Percentiles rank a stretch among this genome's conserved stretches.
Conservation (phyloP, 2,888 invertebrate species). For the Microplitis manilae region DNA sequence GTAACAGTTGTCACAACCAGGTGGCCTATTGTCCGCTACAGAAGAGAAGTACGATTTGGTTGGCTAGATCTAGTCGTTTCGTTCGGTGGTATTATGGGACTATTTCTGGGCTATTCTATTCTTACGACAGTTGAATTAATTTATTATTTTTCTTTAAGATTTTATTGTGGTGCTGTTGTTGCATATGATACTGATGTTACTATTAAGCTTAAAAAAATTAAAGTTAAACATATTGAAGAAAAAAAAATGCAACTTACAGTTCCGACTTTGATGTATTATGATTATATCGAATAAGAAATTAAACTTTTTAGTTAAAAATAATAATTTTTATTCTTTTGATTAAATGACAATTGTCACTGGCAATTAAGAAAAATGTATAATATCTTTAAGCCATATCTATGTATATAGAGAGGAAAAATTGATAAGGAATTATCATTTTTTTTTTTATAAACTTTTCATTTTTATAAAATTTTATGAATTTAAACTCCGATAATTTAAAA, state of each 20-base stretch:
- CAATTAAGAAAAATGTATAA: neutral
- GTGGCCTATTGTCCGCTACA: constrained; percentile 85
- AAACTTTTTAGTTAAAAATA: constrained; percentile 9
- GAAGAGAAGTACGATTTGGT: constrained; percentile 86
- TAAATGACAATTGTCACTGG: neutral
- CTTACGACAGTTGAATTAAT: constrained; percentile 83
- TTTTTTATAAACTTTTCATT: neutral
- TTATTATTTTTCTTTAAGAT: constrained; percentile 84
- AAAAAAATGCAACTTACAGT: constrained; percentile 24
- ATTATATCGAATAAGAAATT: neutral
- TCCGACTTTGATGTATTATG: constrained; percentile 29
- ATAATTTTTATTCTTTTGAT: constrained; percentile 19
- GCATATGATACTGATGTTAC: constrained; percentile 38
- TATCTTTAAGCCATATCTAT: neutral
- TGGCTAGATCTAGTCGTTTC: constrained; percentile 85
- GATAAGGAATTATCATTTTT: neutral
- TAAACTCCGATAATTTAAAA: neutral
- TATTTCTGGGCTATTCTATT: constrained; percentile 81
- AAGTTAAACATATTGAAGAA: neutral
- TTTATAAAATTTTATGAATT: neutral
- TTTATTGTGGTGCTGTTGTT: constrained; percentile 73
- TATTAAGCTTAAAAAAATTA: constrained; percentile 2
- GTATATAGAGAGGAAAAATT: neutral
- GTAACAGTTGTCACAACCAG: constrained; percentile 63
- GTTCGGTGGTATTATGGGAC: constrained; percentile 75